Evolutionary conservation across 1,140 invertebrate genomes (phyloP).

Genomic region (Teleopsis dalmanni): DNA sequence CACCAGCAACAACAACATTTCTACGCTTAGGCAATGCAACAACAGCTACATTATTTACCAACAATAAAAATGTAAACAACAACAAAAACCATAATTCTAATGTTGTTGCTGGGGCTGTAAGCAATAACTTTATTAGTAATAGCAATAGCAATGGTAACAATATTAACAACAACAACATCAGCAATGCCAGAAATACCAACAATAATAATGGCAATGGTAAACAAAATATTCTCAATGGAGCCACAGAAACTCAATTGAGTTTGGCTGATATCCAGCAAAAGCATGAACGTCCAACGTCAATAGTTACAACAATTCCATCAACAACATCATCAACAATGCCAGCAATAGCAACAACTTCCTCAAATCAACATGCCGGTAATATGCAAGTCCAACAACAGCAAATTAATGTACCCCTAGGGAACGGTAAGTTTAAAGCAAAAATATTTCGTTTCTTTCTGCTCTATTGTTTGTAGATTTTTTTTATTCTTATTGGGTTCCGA

Average conservation of each 20-base stretch:
- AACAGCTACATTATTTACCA: conserved; percentile 11
- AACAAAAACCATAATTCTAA: conserved; percentile 9
- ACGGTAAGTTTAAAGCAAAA: conserved; percentile 39
- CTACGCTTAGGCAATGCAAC: conserved; percentile 25
- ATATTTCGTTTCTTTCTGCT: too few relatives aligned
- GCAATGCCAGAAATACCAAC: conserved; percentile 11
- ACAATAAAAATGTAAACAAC: conserved; percentile 8
- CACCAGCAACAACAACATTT: conserved; percentile 20
- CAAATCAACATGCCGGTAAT: too few relatives aligned
- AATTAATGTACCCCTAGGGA: conserved; percentile 43
- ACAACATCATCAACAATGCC: conserved; percentile 7
- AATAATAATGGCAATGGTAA: conserved; percentile 6
- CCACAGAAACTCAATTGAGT: conserved; percentile 17
- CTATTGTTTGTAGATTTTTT: too few relatives aligned
- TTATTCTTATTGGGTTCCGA: too few relatives aligned
- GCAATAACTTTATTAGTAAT: conserved; percentile 1
- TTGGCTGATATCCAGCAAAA: conserved; percentile 12
- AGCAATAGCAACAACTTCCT: conserved; percentile 21
- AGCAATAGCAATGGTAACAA: conserved; percentile 5
- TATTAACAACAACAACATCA: conserved; percentile 8
- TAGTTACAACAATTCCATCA: background rate
- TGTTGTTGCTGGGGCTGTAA: conserved; percentile 7
- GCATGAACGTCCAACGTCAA: conserved; percentile 1
- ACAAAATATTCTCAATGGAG: conserved; percentile 31
- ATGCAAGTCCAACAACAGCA: conserved; percentile 13